These are phyloP conservation scores for Apogon hyalosoma DNA, from an alignment of 2,797 vertebrate genomes.

Conservation along the genomic window DNA sequence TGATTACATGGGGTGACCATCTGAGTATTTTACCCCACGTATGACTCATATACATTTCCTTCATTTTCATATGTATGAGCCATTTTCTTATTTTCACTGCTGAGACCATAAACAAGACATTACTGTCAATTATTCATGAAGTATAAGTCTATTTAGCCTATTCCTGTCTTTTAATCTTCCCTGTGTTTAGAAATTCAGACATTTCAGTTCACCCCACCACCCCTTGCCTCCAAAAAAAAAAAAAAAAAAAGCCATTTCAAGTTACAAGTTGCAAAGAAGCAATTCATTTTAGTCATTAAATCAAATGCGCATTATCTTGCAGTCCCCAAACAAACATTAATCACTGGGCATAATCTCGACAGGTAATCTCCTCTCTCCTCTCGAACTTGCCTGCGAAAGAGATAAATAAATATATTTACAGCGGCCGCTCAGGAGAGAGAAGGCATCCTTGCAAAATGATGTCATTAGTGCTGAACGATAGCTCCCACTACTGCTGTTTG, in stretches of 20 bases:
- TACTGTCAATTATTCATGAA: constrained; percentile 41
- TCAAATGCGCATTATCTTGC: constrained; percentile 67
- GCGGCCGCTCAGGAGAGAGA: constrained; percentile 40
- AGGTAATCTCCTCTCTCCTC: constrained; percentile 74
- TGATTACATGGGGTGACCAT: neutral
- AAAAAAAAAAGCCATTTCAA: constrained; percentile 43
- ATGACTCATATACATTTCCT: constrained; percentile 7
- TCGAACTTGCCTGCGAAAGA: constrained; percentile 57
- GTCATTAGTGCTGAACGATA: constrained; percentile 72
- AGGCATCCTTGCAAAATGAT: constrained; percentile 69
- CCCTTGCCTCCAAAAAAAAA: neutral
- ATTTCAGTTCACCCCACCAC: constrained; percentile 4
- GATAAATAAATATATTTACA: constrained; percentile 76
- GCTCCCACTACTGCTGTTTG: constrained; percentile 68
- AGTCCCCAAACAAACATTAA: constrained; percentile 73
- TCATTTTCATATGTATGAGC: constrained; percentile 1
- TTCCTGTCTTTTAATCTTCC: constrained; percentile 45
- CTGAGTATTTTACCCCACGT: neutral
- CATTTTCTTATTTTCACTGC: constrained; percentile 11
- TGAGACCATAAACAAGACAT: constrained; percentile 40
- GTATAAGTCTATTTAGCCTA: constrained; percentile 22
- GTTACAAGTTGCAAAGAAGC: constrained; percentile 57
- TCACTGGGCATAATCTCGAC: constrained; percentile 73
- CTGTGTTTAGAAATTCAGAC: constrained; percentile 41
- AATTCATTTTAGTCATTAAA: constrained; percentile 74